Evolutionary conservation across 2,113 vertebrate species (phyloP), one percentile per base, ranked within the genome.

Genomic region (Cromileptes altivelis): DNA sequence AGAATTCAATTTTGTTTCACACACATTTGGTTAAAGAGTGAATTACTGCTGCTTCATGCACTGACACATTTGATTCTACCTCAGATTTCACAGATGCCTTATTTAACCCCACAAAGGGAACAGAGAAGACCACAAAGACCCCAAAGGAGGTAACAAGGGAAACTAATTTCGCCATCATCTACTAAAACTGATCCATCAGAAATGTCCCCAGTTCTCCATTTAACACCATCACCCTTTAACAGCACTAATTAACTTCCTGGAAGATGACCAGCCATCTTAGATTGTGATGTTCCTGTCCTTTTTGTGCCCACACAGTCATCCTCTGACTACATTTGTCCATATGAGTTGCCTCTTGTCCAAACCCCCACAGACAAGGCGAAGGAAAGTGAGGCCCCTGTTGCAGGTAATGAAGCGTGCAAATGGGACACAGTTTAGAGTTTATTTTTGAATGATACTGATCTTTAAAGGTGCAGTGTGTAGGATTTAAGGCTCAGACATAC

Each of bases 81-180:
- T 50, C 84, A 96, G 95, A 96, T 94, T 96, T 96, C 91, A 96
- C 94, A 9, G 96, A 96, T 65, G 95, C 95, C 58, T 93, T 96
- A 80, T 96, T 96, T 85, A 96, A 96, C 89, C 96, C 95, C 10
- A 95, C 94, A 61, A 96, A 95, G 79, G 92, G 92, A 17, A 71
- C 93, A 71, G 94, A 95, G 67, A 96, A 96, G 81, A 88, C 93
- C 19, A 69, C 93, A 53, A 96, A 95, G 85, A 82, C 86, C 30
- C 81, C 93, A 9, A 92, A 94, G 53, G 93, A 94, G 94, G 95
- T 94, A 87, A 87, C 3, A 42, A 27, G 55, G 27, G 23, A 40
- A 55, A 57, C 23, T 49, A 12, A 12, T 37, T 50, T 9, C 33
- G 9, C 33, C 60, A 17, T 76, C 42, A 19, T 63, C 5, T 2